phyloP scores from a whole-genome alignment of 2,113 vertebrate species.

The Platysteira castanea region DNA sequence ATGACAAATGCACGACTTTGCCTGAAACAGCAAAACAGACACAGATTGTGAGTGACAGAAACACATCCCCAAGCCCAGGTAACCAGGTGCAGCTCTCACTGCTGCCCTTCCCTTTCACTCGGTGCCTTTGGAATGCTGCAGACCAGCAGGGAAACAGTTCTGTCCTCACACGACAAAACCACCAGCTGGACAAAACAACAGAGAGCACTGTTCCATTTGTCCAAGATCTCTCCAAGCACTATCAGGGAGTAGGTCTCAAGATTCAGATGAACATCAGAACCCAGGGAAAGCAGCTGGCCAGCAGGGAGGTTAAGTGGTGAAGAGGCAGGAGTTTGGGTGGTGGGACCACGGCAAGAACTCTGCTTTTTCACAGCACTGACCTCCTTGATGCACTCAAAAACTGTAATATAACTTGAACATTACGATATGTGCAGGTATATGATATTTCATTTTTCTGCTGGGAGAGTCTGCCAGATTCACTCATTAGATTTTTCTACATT shows the following conservation, averaged over 20 bases:
- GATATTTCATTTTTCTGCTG: background rate
- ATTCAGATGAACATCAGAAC: background rate
- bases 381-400: background rate
- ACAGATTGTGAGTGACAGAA: background rate
- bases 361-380: background rate
- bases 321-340: background rate
- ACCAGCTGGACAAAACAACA: rapidly evolving
- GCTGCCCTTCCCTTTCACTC: background rate
- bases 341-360: background rate
- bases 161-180: background rate
- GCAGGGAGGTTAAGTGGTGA: background rate
- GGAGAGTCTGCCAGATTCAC: background rate
- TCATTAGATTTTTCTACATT: background rate
- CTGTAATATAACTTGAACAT: background rate
- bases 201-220: background rate
- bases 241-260: background rate
- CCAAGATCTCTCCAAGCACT: background rate
- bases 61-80: background rate
- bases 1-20: constrained; percentile 90
- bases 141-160: background rate
- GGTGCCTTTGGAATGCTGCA: rapidly evolving
- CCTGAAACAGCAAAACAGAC: constrained; percentile 70
- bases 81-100: rapidly evolving
- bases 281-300: background rate
- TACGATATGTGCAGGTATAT: background rate